These are phyloP conservation scores for Hybos culiciformis DNA, from an alignment of 2,888 invertebrate species.

Conservation along the genomic window DNA sequence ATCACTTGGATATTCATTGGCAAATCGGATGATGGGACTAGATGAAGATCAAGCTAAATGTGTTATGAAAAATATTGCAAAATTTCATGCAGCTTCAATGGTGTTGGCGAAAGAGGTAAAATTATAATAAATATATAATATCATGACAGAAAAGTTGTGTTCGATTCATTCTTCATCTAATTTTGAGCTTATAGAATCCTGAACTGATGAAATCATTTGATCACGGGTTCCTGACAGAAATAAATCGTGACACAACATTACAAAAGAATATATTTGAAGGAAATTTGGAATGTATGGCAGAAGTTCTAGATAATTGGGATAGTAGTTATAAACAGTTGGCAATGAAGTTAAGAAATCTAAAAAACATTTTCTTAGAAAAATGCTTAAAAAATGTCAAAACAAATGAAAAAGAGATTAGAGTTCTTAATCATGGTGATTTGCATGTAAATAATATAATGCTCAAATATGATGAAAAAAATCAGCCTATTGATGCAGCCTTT, in stretches of 20 bases:
- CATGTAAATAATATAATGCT: slow-evolving; percentile 36
- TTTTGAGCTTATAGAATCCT: slow-evolving; percentile 9
- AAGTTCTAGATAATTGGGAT: slow-evolving; percentile 13
- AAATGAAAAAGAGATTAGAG: slow-evolving; percentile 19
- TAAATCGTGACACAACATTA: slow-evolving; percentile 2
- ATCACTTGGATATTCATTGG: slow-evolving; percentile 35
- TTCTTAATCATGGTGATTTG: slow-evolving; percentile 35
- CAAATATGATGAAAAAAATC: slow-evolving; percentile 26
- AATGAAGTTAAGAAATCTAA: slow-evolving; percentile 10
- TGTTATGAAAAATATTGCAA: slow-evolving; percentile 37
- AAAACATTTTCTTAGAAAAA: slow-evolving; percentile 9
- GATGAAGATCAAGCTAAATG: slow-evolving; percentile 36
- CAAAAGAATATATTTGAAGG: slow-evolving; percentile 11
- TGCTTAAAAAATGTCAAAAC: slow-evolving; percentile 2
- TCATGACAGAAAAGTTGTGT: not conserved
- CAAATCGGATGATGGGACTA: slow-evolving; percentile 36
- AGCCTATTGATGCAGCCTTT: slow-evolving; percentile 29
- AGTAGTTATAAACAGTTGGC: slow-evolving; percentile 12
- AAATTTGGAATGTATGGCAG: slow-evolving; percentile 13
- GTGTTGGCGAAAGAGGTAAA: slow-evolving; percentile 36
- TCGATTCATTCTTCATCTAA: too few species aligned
- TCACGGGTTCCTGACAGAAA: slow-evolving; percentile 11
- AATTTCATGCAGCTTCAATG: slow-evolving; percentile 39
- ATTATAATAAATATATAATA: not conserved
- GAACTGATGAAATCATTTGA: slow-evolving; percentile 12